Evolutionary conservation across 2,888 invertebrate species (phyloP).

Genomic region (Eulithis testata): DNA sequence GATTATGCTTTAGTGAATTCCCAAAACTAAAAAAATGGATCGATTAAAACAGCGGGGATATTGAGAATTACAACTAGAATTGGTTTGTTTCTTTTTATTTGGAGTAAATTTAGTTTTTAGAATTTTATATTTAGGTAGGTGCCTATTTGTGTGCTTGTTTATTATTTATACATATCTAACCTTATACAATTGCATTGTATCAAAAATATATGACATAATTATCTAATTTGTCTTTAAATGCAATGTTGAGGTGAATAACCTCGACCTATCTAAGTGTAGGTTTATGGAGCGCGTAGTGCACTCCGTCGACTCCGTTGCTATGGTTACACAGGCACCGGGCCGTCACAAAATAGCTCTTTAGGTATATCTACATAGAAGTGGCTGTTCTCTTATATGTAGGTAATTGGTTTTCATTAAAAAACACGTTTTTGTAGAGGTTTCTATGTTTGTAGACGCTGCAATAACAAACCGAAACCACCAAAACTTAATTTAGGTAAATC

Average conservation of each 20-base stretch:
- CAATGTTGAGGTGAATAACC: slow-evolving; percentile 59
- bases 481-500: too few relatives aligned
- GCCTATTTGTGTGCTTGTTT: too few relatives aligned
- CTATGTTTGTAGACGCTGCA: too few relatives aligned
- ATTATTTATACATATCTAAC: neutral
- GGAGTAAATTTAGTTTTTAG: neutral
- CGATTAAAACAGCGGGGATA: slow-evolving; percentile 11
- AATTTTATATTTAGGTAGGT: neutral
- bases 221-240: slow-evolving; percentile 41
- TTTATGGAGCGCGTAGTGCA: slow-evolving; percentile 52
- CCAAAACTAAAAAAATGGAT: slow-evolving; percentile 6
- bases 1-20: neutral
- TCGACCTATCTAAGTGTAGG: slow-evolving; percentile 50
- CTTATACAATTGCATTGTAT: neutral
- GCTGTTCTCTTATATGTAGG: too few relatives aligned
- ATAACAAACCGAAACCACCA: too few relatives aligned
- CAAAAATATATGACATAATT: neutral
- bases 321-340: slow-evolving; percentile 38
- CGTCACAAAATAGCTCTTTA: neutral
- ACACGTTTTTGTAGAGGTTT: too few relatives aligned
- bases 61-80: slow-evolving; percentile 5
- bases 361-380: too few relatives aligned
- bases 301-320: slow-evolving; percentile 46
- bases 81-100: slow-evolving; percentile 10
- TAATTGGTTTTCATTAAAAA: too few relatives aligned